Conservation (phyloP, 2,797 vertebrate genomes). For the Garrulus glandarius region DNA sequence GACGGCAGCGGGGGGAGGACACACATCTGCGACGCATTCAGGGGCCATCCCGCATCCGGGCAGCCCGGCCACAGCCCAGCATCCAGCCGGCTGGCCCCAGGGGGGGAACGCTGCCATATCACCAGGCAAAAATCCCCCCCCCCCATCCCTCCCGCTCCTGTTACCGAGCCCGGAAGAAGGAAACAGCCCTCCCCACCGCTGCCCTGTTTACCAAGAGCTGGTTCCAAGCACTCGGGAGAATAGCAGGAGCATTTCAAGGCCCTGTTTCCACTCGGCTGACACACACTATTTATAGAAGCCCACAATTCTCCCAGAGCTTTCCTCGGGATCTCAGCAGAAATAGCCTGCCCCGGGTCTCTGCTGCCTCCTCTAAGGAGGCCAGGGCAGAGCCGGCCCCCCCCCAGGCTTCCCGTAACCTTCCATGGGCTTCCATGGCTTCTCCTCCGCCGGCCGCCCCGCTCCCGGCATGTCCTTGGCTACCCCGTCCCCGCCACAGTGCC, state of each 20-base stretch:
- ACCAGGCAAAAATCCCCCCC: background rate
- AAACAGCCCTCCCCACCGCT: slow-evolving; percentile 53
- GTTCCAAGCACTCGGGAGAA: slow-evolving; percentile 64
- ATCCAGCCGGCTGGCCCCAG: background rate
- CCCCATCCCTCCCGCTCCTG: background rate
- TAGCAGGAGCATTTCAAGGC: slow-evolving; percentile 67
- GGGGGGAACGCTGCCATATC: background rate
- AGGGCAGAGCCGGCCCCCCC: background rate
- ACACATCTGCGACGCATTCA: slow-evolving; percentile 25
- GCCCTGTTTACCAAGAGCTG: slow-evolving; percentile 69
- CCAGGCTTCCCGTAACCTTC: slow-evolving; percentile 48
- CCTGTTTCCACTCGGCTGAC: slow-evolving; percentile 70
- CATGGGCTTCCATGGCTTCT: slow-evolving; percentile 19
- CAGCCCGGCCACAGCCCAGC: background rate
- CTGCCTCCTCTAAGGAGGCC: slow-evolving; percentile 59
- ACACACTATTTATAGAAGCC: slow-evolving; percentile 73
- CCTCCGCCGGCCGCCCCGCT: background rate
- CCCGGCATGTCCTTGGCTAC: slow-evolving; percentile 5
- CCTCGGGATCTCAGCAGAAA: slow-evolving; percentile 73
- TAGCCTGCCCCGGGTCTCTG: slow-evolving; percentile 62
- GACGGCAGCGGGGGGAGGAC: background rate
- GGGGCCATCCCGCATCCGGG: slow-evolving; percentile 6
- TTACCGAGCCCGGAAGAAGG: slow-evolving; percentile 55
- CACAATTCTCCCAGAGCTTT: slow-evolving; percentile 74
- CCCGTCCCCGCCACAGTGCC: background rate